Conservation (phyloP, 1,140 invertebrate species). For the Vollenhovia emeryi region DNA sequence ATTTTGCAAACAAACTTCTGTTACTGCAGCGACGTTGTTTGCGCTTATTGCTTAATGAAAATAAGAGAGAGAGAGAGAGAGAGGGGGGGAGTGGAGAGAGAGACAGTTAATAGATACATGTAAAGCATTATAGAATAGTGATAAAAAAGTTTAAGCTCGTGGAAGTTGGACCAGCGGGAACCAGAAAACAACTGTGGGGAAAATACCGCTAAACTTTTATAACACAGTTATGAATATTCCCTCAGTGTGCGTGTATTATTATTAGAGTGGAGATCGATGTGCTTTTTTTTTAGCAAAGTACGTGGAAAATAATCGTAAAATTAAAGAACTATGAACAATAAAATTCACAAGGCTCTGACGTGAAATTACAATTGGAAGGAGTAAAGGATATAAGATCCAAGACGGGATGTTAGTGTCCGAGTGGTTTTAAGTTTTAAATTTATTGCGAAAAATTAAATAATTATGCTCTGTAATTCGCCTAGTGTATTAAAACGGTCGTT, state of each 20-base stretch:
- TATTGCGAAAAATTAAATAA: too few species aligned
- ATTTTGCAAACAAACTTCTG: slow-evolving; percentile 45
- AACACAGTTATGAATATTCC: not conserved
- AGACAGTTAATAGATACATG: not conserved
- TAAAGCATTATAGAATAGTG: not conserved
- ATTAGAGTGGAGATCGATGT: not conserved
- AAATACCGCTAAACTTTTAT: not conserved
- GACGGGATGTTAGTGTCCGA: too few species aligned
- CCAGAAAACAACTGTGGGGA: not conserved
- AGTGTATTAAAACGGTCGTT: not conserved
- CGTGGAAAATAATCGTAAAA: not conserved
- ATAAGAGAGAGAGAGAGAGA: not conserved
- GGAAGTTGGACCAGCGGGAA: not conserved
- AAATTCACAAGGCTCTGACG: too few species aligned
- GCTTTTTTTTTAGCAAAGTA: not conserved
- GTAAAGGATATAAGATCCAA: too few species aligned
- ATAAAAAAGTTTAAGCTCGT: slow-evolving; percentile 5
- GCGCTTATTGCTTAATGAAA: slow-evolving; percentile 3
- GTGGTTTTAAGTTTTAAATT: too few species aligned
- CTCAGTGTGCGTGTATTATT: not conserved
- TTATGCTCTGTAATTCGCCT: not conserved
- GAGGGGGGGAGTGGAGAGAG: not conserved
- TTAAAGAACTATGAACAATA: too few species aligned
- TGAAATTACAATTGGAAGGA: too few species aligned
- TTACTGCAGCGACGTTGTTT: not conserved